Conservation (phyloP, 92 coral and sea anemone genomes). For the Epizoanthus stellaris region DNA sequence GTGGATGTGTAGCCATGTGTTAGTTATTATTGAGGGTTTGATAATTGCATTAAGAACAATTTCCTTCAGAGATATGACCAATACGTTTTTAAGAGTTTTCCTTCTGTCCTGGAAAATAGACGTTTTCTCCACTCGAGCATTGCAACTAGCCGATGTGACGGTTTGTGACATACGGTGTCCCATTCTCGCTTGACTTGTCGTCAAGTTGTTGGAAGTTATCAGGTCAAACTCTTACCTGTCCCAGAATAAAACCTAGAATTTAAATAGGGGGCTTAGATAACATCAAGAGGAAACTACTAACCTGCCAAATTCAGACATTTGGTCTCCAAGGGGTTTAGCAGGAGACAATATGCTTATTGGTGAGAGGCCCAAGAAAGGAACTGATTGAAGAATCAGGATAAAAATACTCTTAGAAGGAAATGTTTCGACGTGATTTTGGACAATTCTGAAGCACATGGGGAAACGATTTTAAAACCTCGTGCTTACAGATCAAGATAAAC, state of each 20-base stretch:
- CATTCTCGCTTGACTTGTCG: constrained; percentile 20
- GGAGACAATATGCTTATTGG: constrained; percentile 26
- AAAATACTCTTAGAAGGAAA: background rate
- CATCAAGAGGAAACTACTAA: constrained; percentile 46
- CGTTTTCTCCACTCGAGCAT: constrained; percentile 5
- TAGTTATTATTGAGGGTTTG: constrained; percentile 27
- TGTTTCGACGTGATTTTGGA: constrained; percentile 7
- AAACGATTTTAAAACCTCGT: constrained; percentile 31
- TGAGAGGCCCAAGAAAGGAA: background rate
- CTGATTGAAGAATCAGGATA: background rate
- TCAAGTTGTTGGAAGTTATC: constrained; percentile 22
- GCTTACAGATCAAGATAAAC: constrained; percentile 46
- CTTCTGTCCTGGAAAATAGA: constrained; percentile 21
- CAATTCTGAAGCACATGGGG: constrained; percentile 34
- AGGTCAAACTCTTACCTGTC: constrained; percentile 25
- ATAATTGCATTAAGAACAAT: constrained; percentile 36
- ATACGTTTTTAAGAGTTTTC: constrained; percentile 7
- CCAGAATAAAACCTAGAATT: constrained; percentile 30
- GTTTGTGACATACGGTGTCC: constrained; percentile 30
- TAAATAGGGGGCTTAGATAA: constrained; percentile 46
- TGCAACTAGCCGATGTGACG: constrained; percentile 15
- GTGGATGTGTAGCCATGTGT: constrained; percentile 32
- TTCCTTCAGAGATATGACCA: constrained; percentile 27
- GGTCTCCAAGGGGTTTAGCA: constrained; percentile 42
- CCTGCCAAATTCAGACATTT: constrained; percentile 28